A percentile compares a stretch with the other conserved stretches of the same genome.
phyloP scores from a whole-genome alignment of 2,797 vertebrate genomes.

The Argyrosomus regius region DNA sequence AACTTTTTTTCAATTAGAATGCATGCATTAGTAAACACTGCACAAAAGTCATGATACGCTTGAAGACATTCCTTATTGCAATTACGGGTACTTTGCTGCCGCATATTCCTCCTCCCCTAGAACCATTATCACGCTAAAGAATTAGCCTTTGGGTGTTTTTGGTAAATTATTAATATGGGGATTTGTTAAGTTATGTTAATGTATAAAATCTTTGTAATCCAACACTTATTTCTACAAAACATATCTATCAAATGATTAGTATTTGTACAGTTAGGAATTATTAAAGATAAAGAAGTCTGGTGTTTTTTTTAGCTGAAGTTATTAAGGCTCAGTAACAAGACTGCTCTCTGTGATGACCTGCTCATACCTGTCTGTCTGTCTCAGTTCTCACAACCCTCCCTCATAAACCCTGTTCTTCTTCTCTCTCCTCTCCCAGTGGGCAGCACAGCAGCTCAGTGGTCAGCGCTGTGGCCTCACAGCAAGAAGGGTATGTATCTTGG shows the following conservation, averaged over 20 bases:
- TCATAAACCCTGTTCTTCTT: too few species aligned
- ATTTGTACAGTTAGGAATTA: slow-evolving; percentile 2
- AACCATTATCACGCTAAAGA: slow-evolving; percentile 46
- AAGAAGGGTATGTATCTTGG: too few species aligned
- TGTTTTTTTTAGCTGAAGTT: neutral
- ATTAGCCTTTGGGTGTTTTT: slow-evolving; percentile 32
- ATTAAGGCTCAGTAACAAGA: too few species aligned
- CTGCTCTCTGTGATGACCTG: too few species aligned
- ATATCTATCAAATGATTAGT: slow-evolving; percentile 13
- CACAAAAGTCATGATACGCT: slow-evolving; percentile 53
- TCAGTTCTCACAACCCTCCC: too few species aligned
- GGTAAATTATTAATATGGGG: slow-evolving; percentile 50
- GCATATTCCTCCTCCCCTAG: slow-evolving; percentile 24
- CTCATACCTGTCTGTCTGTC: too few species aligned
- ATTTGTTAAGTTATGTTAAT: slow-evolving; percentile 45
- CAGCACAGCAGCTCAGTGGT: too few species aligned
- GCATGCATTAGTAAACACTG: slow-evolving; percentile 55
- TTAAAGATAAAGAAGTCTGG: neutral
- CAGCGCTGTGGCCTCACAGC: too few species aligned
- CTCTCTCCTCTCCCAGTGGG: too few species aligned
- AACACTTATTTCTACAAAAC: slow-evolving; percentile 10
- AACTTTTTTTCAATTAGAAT: slow-evolving; percentile 51
- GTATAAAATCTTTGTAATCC: slow-evolving; percentile 16
- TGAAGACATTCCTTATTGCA: slow-evolving; percentile 48
- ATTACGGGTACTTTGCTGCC: slow-evolving; percentile 41